These are phyloP conservation scores for Zosterops borbonicus DNA, from an alignment of 2,113 vertebrate species.

Conservation along the genomic window DNA sequence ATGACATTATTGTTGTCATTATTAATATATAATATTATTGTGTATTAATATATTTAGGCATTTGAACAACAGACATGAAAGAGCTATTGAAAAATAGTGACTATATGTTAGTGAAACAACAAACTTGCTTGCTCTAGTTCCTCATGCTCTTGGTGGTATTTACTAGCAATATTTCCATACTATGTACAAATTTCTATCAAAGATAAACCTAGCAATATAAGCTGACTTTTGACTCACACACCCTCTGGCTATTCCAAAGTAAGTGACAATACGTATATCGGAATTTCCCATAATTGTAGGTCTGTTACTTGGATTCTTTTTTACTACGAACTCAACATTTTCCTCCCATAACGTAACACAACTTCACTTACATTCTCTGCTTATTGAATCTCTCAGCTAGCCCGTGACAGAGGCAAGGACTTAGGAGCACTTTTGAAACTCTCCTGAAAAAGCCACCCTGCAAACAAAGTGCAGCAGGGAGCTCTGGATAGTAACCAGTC, in stretches of 20 bases:
- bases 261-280: background rate
- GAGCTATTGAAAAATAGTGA: background rate
- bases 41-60: background rate
- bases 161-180: background rate
- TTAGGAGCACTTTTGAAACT: background rate
- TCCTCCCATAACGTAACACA: background rate
- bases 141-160: background rate
- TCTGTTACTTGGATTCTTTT: background rate
- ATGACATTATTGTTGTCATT: background rate
- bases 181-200: background rate
- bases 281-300: background rate
- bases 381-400: background rate
- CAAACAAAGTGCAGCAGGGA: background rate
- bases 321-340: fast-evolving
- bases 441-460: background rate
- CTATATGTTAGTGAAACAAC: background rate
- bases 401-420: background rate
- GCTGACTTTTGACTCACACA: background rate
- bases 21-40: background rate
- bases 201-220: background rate
- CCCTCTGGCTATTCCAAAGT: background rate
- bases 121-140: background rate
- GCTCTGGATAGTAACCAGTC: background rate
- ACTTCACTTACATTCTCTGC: background rate
- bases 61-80: background rate